Conservation (phyloP, 1,140 invertebrate species). For the Anadara kagoshimensis region DNA sequence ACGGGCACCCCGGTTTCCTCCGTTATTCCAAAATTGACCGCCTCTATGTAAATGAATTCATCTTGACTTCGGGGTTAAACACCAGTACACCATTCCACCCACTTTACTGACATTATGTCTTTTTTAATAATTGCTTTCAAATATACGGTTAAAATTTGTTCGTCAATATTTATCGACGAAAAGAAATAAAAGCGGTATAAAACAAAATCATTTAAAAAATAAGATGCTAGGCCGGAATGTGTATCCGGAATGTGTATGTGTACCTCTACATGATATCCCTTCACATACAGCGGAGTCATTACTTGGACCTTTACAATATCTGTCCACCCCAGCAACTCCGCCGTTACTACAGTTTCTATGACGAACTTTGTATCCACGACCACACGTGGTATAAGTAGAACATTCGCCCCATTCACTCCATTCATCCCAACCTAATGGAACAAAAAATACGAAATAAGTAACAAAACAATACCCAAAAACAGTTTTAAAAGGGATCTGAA, state of each 20-base stretch:
- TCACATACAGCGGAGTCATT: conserved; percentile 57
- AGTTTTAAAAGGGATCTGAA: not conserved
- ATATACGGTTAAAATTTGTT: too few relatives aligned
- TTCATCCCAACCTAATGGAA: conserved; percentile 50
- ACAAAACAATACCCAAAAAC: not conserved
- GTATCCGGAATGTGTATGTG: not conserved
- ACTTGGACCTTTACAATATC: conserved; percentile 60
- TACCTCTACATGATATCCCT: conserved; percentile 56
- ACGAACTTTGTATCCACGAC: conserved; percentile 50
- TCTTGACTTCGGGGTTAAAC: too few relatives aligned
- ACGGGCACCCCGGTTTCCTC: too few relatives aligned
- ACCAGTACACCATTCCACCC: too few relatives aligned
- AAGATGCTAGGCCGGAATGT: too few relatives aligned
- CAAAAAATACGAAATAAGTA: conserved; percentile 1
- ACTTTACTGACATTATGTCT: too few relatives aligned
- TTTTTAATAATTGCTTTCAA: too few relatives aligned
- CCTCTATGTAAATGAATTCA: too few relatives aligned
- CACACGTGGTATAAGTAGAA: conserved; percentile 57
- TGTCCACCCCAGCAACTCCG: conserved; percentile 56
- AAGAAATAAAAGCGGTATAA: too few relatives aligned
- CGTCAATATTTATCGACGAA: too few relatives aligned
- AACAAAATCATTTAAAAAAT: too few relatives aligned
- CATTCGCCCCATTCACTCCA: conserved; percentile 62
- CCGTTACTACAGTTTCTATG: conserved; percentile 54
- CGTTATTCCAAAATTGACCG: too few relatives aligned